Conservation (phyloP, 2,888 invertebrate genomes). For the Stomorhina lunata region DNA sequence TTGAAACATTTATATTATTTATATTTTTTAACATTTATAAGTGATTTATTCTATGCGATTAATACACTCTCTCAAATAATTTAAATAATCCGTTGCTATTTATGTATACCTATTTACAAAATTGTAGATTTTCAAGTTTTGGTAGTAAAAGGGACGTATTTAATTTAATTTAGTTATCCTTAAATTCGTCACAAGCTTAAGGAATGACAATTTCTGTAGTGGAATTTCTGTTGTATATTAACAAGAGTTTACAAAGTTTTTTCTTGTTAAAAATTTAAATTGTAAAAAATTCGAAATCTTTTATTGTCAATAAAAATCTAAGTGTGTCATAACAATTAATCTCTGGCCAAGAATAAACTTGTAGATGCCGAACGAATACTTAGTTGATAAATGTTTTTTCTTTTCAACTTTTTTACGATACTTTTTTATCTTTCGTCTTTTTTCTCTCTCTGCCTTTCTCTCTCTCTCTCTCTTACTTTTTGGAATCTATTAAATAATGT, state of each 20-base stretch:
- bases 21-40: no score
- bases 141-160: neutral
- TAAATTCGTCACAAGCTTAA: neutral
- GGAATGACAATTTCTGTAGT: neutral
- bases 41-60: neutral
- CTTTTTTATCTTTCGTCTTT: neutral
- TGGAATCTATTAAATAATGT: neutral
- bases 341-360: slow-evolving; percentile 14
- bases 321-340: slow-evolving; percentile 34
- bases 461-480: no score
- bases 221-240: neutral
- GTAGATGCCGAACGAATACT: slow-evolving; percentile 17
- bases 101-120: neutral
- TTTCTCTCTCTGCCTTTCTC: neutral
- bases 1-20: no score
- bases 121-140: no score
- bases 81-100: no score
- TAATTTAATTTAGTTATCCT: slow-evolving; percentile 6
- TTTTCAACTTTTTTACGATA: neutral
- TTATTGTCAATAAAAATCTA: slow-evolving; percentile 13
- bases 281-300: neutral
- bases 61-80: no score
- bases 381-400: neutral
- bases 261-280: neutral
- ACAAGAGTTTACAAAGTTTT: neutral